These are phyloP conservation scores for Chamaedrilus cognettii DNA, from an alignment of 2,888 invertebrate genomes.

Conservation along the genomic window DNA sequence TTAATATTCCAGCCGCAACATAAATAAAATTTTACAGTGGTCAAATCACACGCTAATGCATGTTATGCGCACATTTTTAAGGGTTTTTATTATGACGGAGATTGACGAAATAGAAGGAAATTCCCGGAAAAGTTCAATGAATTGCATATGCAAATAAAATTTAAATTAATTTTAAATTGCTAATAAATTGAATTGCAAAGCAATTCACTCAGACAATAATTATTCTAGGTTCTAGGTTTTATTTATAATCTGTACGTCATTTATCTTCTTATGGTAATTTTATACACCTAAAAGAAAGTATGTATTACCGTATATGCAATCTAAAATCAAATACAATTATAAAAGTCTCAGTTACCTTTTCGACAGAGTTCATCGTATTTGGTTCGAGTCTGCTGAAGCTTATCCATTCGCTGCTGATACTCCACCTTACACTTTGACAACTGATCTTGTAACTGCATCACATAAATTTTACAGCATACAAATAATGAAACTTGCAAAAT, in stretches of 20 bases:
- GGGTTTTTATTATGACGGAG: not conserved
- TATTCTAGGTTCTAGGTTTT: not conserved
- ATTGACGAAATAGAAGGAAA: no score
- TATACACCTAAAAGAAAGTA: no score
- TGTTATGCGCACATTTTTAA: not conserved
- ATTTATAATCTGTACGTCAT: no score
- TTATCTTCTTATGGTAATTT: no score
- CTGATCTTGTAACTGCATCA: conserved; percentile 75
- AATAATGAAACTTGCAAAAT: no score
- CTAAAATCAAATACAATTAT: no score
- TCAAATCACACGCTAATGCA: not conserved
- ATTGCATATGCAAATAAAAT: not conserved
- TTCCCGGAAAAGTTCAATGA: not conserved
- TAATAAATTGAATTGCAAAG: not conserved
- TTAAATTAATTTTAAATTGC: not conserved
- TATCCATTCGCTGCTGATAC: conserved; percentile 88
- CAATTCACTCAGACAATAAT: not conserved
- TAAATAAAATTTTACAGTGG: not conserved
- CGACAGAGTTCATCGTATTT: conserved; percentile 77
- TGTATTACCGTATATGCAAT: no score
- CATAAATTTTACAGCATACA: no score
- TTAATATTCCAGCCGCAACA: no score
- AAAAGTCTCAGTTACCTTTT: conserved; percentile 50
- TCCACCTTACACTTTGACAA: conserved; percentile 84
- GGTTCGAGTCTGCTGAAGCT: conserved; percentile 82